Conservation (phyloP, 2,797 vertebrate species). For the Crenichthys baileyi region DNA sequence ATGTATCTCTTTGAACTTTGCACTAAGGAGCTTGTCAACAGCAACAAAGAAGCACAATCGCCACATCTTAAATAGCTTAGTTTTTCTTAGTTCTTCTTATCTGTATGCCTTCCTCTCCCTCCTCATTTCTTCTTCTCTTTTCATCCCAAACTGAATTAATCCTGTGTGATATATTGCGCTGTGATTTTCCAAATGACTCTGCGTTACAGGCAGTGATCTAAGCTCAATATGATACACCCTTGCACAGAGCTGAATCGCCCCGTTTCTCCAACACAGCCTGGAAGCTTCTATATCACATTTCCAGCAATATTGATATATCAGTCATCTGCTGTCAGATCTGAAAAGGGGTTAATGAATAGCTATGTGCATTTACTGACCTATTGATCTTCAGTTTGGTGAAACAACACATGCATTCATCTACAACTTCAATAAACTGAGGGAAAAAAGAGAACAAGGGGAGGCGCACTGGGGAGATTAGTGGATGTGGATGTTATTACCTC, state of each 20-base stretch:
- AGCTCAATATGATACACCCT: constrained; percentile 32
- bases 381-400: constrained; percentile 50
- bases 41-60: constrained; percentile 1
- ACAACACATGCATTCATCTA: constrained; percentile 47
- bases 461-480: constrained; percentile 9
- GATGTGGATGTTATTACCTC: constrained; percentile 83
- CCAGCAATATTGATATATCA: constrained; percentile 19
- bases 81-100: constrained; percentile 32
- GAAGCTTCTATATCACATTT: constrained; percentile 6
- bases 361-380: constrained; percentile 46
- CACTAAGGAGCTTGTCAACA: background rate
- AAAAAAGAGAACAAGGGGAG: background rate
- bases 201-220: constrained; percentile 44
- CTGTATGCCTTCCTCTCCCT: constrained; percentile 24
- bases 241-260: constrained; percentile 1
- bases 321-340: constrained; percentile 23
- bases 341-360: constrained; percentile 13
- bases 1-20: constrained; percentile 1
- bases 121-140: constrained; percentile 30
- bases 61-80: constrained; percentile 18
- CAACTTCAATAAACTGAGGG: constrained; percentile 36
- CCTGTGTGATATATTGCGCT: constrained; percentile 38
- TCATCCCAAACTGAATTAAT: constrained; percentile 53
- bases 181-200: constrained; percentile 45
- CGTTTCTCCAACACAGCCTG: background rate